These are phyloP conservation scores for Apotomis capreana DNA, from an alignment of 2,888 invertebrate species.

Conservation along the genomic window DNA sequence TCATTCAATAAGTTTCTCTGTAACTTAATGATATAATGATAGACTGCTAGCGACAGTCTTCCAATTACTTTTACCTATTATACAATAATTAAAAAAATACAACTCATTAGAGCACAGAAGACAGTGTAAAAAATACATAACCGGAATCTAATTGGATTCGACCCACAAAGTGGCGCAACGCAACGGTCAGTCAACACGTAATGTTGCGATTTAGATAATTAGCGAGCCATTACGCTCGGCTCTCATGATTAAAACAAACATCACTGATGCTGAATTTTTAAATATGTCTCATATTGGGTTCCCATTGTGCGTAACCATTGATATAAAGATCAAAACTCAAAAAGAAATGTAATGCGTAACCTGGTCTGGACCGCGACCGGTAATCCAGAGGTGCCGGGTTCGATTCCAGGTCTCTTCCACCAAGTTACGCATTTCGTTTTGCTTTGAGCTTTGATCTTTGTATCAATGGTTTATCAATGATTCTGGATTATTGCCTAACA, in stretches of 20 bases:
- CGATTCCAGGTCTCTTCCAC: too few species aligned
- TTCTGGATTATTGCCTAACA: too few species aligned
- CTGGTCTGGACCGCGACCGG: too few species aligned
- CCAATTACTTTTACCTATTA: neutral
- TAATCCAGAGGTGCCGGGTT: too few species aligned
- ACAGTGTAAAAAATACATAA: constrained; percentile 8
- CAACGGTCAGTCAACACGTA: neutral
- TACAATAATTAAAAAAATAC: constrained; percentile 2
- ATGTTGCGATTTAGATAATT: constrained; percentile 3
- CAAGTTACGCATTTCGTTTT: too few species aligned
- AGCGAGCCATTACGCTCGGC: neutral
- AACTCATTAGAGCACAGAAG: neutral
- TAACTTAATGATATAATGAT: neutral
- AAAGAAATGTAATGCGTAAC: too few species aligned
- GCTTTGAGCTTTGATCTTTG: too few species aligned
- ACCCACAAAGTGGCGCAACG: constrained; percentile 1
- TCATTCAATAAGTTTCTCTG: too few species aligned
- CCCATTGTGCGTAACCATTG: too few species aligned
- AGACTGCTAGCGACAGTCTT: neutral
- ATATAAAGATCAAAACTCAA: too few species aligned
- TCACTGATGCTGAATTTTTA: neutral
- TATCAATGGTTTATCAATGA: too few species aligned
- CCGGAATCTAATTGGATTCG: constrained; percentile 1
- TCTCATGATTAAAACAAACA: constrained; percentile 20
- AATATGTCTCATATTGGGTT: neutral